Evolutionary conservation across 2,113 vertebrate species (phyloP), one percentile per base, ranked within the genome.

Genomic region (Orientallactaga bullata): DNA sequence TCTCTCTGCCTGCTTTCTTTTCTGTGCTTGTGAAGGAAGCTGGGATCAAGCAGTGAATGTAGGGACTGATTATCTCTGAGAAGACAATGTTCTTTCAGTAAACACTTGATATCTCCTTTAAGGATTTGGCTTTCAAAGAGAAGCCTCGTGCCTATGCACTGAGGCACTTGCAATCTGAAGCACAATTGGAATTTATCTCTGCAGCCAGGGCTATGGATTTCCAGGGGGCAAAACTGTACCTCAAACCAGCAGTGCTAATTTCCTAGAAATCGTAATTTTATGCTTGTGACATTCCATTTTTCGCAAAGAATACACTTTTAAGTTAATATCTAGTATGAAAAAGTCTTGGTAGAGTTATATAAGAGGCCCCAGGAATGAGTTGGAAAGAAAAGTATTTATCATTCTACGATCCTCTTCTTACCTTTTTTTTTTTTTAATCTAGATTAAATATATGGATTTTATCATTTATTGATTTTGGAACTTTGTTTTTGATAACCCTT

Each of bases 71-170:
- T 58, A 39, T 47, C 84, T 88, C 69, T 61, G n/a, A 83, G 30
- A 55, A 83, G 51, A 85, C 11, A 86, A 10, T 7, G 17, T 85
- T 88, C 32, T 0, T 66, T 96, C 61, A 91, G 1, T 66, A 78
- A 91, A 66, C 26, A 58, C 47, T 69, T 55, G 35, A n/a, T 39
- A 10, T 88, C 26, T 68, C n/a, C 68, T 93, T 90, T 68, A 88
- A 90, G 21, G 90, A 85, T 12, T 74, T 24, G 5, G 6, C 71
- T 17, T 24, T 89, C 42, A 72, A 39, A 58, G 32, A 60, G 30
- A 42, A 90, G 76, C 17, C 69, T 83, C 24, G 51, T n/a, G 35
- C 6, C 51, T 88, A 35, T 66, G 76, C 51, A 11, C 60, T 51
- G 61, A 72, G 39, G 35, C 88, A 51, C 7, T 23, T 42, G 16